Conservation (phyloP, 2,888 invertebrate species). For the Acanthoscelides obtectus region DNA sequence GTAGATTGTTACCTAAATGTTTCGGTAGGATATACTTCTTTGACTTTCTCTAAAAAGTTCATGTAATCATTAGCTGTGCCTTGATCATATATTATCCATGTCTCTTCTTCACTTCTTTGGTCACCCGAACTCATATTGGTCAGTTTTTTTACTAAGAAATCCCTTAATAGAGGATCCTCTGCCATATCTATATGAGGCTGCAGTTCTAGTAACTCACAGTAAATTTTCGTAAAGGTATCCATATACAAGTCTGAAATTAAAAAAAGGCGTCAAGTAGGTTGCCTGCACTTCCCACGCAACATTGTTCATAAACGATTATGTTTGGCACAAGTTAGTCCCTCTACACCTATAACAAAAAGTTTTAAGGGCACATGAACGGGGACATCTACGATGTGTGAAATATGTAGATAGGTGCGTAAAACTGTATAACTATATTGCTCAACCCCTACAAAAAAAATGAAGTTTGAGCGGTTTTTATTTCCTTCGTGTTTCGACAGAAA, state of each 20-base stretch:
- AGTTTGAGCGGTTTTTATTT: too few species aligned
- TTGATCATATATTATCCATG: slow-evolving; percentile 50
- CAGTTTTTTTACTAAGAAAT: slow-evolving; percentile 42
- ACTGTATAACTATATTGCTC: too few species aligned
- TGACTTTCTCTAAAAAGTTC: slow-evolving; percentile 45
- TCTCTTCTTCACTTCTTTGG: slow-evolving; percentile 26
- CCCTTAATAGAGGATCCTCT: slow-evolving; percentile 56
- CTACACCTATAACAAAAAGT: too few species aligned
- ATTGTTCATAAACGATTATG: too few species aligned
- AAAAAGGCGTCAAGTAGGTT: too few species aligned
- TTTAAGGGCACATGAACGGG: too few species aligned
- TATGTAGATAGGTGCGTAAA: too few species aligned
- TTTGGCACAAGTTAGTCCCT: too few species aligned
- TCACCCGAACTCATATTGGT: slow-evolving; percentile 19
- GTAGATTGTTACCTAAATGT: slow-evolving; percentile 48
- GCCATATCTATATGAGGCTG: slow-evolving; percentile 56
- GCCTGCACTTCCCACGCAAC: too few species aligned
- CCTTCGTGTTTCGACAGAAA: too few species aligned
- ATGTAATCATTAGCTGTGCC: slow-evolving; percentile 49
- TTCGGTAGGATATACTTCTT: slow-evolving; percentile 41
- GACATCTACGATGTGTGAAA: too few species aligned
- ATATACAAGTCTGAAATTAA: neutral
- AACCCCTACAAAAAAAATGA: too few species aligned
- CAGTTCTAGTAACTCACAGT: slow-evolving; percentile 54
- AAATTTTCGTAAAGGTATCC: slow-evolving; percentile 50